A percentile compares a stretch with the other conserved stretches of the same genome.
Conservation (phyloP, 2,113 vertebrate genomes). For the Sterrhoptilus dennistouni region DNA sequence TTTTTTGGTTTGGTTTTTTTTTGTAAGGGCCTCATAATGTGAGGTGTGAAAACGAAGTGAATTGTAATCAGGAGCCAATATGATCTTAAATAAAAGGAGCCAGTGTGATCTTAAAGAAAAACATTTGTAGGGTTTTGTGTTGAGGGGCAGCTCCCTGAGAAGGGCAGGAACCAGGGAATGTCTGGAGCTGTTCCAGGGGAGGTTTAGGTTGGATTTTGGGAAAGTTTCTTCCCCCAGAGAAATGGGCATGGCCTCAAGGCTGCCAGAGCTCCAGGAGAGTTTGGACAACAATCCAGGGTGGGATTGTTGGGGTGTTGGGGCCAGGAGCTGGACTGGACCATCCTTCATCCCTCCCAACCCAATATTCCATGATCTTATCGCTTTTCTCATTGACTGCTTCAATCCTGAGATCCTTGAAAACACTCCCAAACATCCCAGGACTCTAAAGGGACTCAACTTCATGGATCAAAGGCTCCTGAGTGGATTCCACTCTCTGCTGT, state of each 20-base stretch:
- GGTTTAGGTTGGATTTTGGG: background rate
- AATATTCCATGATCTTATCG: background rate
- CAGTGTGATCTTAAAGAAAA: background rate
- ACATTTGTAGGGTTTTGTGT: background rate
- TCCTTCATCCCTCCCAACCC: background rate
- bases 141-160: background rate
- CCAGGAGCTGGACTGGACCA: too few relatives aligned
- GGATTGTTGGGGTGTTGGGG: background rate
- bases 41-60: background rate
- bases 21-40: background rate
- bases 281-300: fast-evolving
- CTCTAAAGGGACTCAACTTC: background rate
- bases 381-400: slow-evolving; percentile 8
- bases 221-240: background rate
- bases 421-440: background rate
- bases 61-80: background rate
- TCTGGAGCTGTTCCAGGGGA: background rate
- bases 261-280: background rate
- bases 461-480: slow-evolving; percentile 20
- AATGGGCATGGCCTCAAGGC: fast-evolving
- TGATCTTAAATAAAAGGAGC: background rate
- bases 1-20: background rate
- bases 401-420: slow-evolving; percentile 19
- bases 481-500: background rate
- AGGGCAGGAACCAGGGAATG: background rate